Evolutionary conservation across 2,888 invertebrate genomes (phyloP).

Genomic region (Xylota sylvarum): DNA sequence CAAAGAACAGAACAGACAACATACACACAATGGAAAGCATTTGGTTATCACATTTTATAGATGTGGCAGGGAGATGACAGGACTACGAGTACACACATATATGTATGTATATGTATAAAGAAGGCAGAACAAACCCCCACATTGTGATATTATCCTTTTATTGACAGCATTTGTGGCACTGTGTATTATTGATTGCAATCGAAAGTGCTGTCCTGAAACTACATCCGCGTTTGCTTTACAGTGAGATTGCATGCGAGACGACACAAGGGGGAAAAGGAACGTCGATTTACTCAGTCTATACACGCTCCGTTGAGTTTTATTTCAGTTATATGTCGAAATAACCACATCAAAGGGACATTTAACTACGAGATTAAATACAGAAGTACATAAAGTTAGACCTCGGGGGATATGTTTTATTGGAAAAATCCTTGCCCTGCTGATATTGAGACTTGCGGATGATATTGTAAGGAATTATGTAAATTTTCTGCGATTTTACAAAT

Average conservation of each 20-base stretch:
- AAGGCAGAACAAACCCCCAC: conserved; percentile 50
- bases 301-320: conserved; percentile 63
- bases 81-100: too few relatives aligned
- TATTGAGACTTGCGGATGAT: conserved; percentile 11
- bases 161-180: conserved; percentile 69
- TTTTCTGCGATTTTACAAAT: conserved; percentile 12
- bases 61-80: conserved; percentile 65
- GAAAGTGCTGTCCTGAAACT: conserved; percentile 64
- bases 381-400: conserved; percentile 11
- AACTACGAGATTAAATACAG: conserved; percentile 57
- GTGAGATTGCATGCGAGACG: conserved; percentile 18
- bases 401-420: conserved; percentile 20
- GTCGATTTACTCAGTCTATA: conserved; percentile 57
- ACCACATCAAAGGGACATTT: conserved; percentile 73
- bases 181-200: conserved; percentile 73
- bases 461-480: conserved; percentile 25
- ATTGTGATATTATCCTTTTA: conserved; percentile 72
- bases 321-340: conserved; percentile 52
- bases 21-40: conserved; percentile 11
- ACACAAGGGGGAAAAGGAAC: conserved; percentile 41
- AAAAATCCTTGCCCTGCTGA: conserved; percentile 14
- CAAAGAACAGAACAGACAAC: too few relatives aligned
- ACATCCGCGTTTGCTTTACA: conserved; percentile 17
- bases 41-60: conserved; percentile 62
- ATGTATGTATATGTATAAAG: neutral